Evolutionary conservation across 2,113 vertebrate species (phyloP).

Genomic region (Hypanus sabinus): DNA sequence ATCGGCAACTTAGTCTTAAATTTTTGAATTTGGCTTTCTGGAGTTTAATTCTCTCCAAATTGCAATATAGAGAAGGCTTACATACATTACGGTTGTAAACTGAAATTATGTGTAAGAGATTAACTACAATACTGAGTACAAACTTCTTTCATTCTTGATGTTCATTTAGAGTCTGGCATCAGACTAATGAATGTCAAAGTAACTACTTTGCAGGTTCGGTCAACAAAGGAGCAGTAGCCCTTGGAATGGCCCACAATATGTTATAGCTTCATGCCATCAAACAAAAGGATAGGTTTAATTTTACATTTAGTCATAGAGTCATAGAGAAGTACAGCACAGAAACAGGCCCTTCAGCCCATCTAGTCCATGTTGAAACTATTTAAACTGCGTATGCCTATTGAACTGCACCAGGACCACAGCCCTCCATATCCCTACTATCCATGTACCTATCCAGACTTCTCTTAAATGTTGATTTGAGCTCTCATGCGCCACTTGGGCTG

Average conservation of each 20-base stretch:
- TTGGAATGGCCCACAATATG: background rate
- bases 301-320: background rate
- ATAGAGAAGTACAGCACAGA: too few relatives aligned
- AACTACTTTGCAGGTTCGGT: background rate
- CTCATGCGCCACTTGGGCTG: too few relatives aligned
- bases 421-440: too few relatives aligned
- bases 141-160: background rate
- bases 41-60: too few relatives aligned
- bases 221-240: background rate
- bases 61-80: background rate
- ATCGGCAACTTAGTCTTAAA: too few relatives aligned
- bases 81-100: background rate
- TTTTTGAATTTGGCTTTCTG: too few relatives aligned
- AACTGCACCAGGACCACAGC: too few relatives aligned
- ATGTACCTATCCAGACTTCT: too few relatives aligned
- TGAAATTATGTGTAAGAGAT: background rate
- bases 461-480: too few relatives aligned
- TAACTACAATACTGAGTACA: background rate
- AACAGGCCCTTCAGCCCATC: too few relatives aligned
- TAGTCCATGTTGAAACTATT: too few relatives aligned
- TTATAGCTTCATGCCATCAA: slow-evolving; percentile 1
- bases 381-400: too few relatives aligned
- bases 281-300: background rate
- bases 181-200: background rate
- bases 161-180: background rate